Base-by-base conservation (phyloP, 1,140 invertebrate genomes). In the Neotoxoptera formosana region DNA sequence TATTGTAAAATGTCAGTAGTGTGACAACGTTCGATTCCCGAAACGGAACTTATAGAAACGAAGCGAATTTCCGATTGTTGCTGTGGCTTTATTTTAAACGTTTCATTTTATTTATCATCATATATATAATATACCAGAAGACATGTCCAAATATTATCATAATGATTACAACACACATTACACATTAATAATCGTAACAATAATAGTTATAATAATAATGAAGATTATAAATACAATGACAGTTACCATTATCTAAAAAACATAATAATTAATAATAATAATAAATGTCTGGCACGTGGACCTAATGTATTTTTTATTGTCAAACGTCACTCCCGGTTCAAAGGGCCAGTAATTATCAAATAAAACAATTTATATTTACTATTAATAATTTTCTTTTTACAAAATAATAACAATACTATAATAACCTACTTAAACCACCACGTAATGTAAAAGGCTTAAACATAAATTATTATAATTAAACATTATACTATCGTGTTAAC, bases 251-350 rank as follows among this genome's bases (percentile, higher is more conserved):
- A 89, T 36, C n/a, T 88, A 51, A 86, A 51, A 86, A 36, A 48
- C 45, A 36, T 36, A 53, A n/a, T 36, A 56, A 51, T 88, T 48
- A 89, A 53, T 53, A 25, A 51, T 48, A 48, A 34, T 51, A 30
- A 67, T 81, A 83, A 84, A 47, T 86, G n/a, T 89, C 90, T 81
- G 67, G 90, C 90, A 83, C 34, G 90, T 83, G 67, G 67, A 91
- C 90, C 45, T 91, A 91, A 91, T 48, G 41, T 91, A 89, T 48
- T 45, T 48, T 91, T 91, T 91, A 91, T 91, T 91, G 90, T 91
- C 90, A 91, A 91, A 91, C 60, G 90, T 91, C 90, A 91, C 90
- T 83, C 90, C 90, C 90, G 45, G 67, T 91, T 91, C 30, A 91
- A 76, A 51, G 90, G 90, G 90, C 90, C 90, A 91, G 90, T 91